phyloP scores from a whole-genome alignment of 2,113 vertebrate species.

The Corydoras maculifer region DNA sequence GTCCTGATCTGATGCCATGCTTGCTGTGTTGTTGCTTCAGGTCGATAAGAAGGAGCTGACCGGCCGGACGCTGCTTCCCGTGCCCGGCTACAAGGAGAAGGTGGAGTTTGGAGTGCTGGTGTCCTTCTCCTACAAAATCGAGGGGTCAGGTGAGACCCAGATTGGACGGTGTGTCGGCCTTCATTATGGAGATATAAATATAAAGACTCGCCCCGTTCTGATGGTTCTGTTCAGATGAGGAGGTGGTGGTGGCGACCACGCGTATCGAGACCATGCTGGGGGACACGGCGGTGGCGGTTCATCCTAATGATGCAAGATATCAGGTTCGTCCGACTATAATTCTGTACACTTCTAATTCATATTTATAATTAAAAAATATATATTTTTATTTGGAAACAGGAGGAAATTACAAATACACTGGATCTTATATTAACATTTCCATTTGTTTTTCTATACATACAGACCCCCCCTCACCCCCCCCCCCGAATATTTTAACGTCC shows the following conservation, averaged over 20 bases:
- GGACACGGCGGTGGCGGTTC: constrained; percentile 80
- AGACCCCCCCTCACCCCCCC: too few relatives aligned
- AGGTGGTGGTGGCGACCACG: constrained; percentile 83
- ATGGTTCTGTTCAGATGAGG: constrained; percentile 61
- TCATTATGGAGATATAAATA: too few relatives aligned
- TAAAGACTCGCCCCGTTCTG: not conserved
- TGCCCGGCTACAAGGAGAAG: constrained; percentile 84
- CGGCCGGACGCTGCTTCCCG: constrained; percentile 77
- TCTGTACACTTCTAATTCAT: too few relatives aligned
- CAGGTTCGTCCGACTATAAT: constrained; percentile 41
- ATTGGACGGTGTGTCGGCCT: too few relatives aligned
- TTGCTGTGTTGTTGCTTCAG: constrained; percentile 50
- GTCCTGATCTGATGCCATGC: not conserved
- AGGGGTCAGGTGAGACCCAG: constrained; percentile 66
- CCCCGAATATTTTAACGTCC: too few relatives aligned
- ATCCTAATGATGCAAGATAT: constrained; percentile 74
- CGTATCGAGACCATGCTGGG: constrained; percentile 87
- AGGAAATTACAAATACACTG: too few relatives aligned
- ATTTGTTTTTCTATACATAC: too few relatives aligned
- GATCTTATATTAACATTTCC: too few relatives aligned
- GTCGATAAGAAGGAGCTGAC: constrained; percentile 85
- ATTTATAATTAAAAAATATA: too few relatives aligned
- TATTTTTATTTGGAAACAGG: too few relatives aligned
- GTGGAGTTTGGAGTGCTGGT: constrained; percentile 87
- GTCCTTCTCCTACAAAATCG: constrained; percentile 80